A percentile compares a stretch with the other conserved stretches of the same genome.
Evolutionary conservation across 2,797 vertebrate genomes (phyloP).

Genomic region (Carduelis carduelis): DNA sequence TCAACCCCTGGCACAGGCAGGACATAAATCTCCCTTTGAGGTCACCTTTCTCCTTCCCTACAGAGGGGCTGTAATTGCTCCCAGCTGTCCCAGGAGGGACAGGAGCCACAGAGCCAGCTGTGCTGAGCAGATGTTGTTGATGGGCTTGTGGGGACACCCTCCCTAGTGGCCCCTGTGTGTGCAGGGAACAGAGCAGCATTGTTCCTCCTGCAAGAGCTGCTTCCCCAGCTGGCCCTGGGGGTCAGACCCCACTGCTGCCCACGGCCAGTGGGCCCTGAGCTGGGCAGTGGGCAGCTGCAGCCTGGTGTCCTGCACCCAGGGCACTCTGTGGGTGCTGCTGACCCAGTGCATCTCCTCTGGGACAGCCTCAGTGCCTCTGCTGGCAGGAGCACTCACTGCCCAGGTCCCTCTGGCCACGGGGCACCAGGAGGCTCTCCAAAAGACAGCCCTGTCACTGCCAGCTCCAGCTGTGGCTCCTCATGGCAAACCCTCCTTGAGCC

Average conservation of each 20-base stretch:
- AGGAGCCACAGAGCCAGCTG: not conserved
- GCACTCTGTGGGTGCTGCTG: not conserved
- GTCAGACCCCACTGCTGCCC: accelerated
- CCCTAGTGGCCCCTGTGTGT: not conserved
- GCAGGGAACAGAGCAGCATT: not conserved
- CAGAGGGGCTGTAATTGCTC: not conserved
- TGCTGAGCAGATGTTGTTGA: not conserved
- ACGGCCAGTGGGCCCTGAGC: not conserved
- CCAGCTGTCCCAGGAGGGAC: slow-evolving; percentile 39
- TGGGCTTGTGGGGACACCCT: not conserved
- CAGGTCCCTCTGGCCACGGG: accelerated
- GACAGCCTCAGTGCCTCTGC: not conserved
- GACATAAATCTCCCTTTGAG: not conserved
- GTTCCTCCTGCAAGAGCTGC: not conserved
- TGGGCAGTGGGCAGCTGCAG: not conserved
- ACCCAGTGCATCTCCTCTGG: not conserved
- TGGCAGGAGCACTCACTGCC: not conserved
- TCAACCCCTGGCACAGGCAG: not conserved
- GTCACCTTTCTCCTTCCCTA: slow-evolving; percentile 15
- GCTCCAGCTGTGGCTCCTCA: not conserved
- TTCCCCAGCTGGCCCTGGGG: not conserved
- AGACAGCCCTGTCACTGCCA: accelerated
- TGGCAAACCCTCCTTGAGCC: not conserved
- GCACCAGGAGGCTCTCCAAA: not conserved
- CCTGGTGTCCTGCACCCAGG: accelerated